Evolutionary conservation across 2,113 vertebrate genomes (phyloP).

Genomic region (Lophura nycthemera): DNA sequence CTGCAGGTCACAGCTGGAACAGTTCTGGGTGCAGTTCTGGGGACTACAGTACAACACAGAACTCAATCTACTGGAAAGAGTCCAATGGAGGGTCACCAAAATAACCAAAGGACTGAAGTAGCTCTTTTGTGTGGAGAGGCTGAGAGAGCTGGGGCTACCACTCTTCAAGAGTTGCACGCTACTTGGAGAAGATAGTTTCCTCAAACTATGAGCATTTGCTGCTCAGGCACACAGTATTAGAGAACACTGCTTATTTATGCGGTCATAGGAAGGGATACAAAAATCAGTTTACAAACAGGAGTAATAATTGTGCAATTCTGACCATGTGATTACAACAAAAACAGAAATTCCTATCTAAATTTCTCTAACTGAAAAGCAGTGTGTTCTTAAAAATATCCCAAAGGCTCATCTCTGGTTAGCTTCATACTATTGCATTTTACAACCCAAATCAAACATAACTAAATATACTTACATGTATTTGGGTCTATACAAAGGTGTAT

Average conservation of each 20-base stretch:
- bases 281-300: slow-evolving; percentile 1
- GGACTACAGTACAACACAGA: neutral
- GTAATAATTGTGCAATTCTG: neutral
- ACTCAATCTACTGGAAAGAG: neutral
- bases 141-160: neutral
- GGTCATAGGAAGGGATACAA: neutral
- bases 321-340: neutral
- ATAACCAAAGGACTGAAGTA: neutral
- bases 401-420: neutral
- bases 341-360: neutral
- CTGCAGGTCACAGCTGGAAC: neutral
- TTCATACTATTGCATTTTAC: neutral
- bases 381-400: neutral
- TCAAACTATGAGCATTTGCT: neutral
- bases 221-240: neutral
- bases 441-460: neutral
- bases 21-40: neutral
- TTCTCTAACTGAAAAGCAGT: neutral
- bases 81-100: neutral
- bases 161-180: neutral
- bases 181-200: neutral
- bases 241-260: neutral
- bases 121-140: neutral
- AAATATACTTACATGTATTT: neutral
- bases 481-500: neutral